These are phyloP conservation scores for Rhinogobio ventralis DNA, from an alignment of 2,797 vertebrate species.

Conservation along the genomic window DNA sequence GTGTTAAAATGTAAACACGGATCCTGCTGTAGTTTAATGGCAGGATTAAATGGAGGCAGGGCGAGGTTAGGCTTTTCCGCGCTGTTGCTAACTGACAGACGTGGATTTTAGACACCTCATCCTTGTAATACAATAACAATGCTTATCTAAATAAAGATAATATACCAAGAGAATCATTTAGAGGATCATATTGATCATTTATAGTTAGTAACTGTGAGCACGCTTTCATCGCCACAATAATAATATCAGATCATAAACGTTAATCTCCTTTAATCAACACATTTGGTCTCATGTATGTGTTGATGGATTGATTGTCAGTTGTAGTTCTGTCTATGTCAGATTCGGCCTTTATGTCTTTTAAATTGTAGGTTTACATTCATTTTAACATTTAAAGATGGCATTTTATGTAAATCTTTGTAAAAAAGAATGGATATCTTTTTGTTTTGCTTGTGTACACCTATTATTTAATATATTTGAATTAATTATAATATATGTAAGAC, in stretches of 20 bases:
- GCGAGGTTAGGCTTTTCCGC: slow-evolving; percentile 37
- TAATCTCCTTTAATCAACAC: neutral
- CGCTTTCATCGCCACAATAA: neutral
- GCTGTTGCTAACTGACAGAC: slow-evolving; percentile 30
- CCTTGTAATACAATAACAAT: neutral
- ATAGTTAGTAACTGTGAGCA: neutral
- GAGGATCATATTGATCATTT: neutral
- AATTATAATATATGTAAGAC: neutral
- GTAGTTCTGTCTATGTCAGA: neutral
- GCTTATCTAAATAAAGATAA: neutral
- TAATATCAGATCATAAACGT: neutral
- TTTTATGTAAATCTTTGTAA: neutral
- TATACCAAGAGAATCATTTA: neutral
- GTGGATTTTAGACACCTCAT: neutral
- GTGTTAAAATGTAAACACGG: slow-evolving; percentile 7
- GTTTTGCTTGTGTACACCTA: neutral
- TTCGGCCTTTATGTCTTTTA: neutral
- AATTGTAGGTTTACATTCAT: neutral
- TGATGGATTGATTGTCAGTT: neutral
- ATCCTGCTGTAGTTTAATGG: neutral
- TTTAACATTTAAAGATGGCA: neutral
- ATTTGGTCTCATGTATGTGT: neutral
- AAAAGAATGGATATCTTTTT: neutral
- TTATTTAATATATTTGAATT: neutral
- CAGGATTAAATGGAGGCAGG: slow-evolving; percentile 36